Conservation (phyloP, 2,113 vertebrate species). For the Edolisoma coerulescens region DNA sequence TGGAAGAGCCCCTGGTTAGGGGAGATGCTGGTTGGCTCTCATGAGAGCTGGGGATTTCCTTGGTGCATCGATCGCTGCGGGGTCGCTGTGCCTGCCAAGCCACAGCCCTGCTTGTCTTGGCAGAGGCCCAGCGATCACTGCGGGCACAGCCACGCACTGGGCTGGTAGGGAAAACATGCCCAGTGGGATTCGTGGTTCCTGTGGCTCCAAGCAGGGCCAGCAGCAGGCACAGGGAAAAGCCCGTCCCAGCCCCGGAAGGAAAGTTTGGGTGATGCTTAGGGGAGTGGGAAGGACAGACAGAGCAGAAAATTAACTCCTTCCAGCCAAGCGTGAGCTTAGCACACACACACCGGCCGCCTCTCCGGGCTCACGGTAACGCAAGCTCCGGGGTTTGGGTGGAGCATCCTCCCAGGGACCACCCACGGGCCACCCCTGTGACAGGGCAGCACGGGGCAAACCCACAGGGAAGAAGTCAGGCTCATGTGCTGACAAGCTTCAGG, state of each 20-base stretch:
- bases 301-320: neutral
- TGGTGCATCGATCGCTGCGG: neutral
- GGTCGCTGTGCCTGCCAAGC: constrained; percentile 6
- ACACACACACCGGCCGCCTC: fast-evolving
- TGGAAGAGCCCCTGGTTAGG: fast-evolving
- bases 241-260: neutral
- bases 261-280: neutral
- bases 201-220: neutral
- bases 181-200: neutral
- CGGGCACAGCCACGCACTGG: too few species aligned
- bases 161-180: neutral
- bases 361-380: fast-evolving
- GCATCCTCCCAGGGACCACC: neutral
- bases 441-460: fast-evolving
- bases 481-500: neutral
- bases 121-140: neutral
- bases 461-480: neutral
- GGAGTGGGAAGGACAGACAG: neutral
- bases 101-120: neutral
- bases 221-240: neutral
- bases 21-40: fast-evolving
- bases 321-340: neutral
- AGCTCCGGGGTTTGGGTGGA: fast-evolving
- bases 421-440: fast-evolving
- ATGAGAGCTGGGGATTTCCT: neutral